phyloP scores from a whole-genome alignment of 2,888 invertebrate species.

The Drosophila yooni region DNA sequence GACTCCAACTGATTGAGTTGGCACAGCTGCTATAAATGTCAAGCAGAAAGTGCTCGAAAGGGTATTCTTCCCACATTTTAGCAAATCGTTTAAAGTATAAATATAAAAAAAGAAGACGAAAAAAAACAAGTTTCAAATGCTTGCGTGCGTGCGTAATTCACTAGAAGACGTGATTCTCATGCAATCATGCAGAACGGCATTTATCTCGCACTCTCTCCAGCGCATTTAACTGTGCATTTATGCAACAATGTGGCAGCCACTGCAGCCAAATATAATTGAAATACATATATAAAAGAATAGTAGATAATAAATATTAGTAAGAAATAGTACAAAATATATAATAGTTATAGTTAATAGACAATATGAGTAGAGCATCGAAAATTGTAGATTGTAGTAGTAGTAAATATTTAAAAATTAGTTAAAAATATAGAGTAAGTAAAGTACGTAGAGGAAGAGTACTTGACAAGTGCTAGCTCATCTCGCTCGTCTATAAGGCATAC shows the following conservation, averaged over 20 bases:
- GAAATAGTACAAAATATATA: background rate
- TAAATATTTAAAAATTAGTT: background rate
- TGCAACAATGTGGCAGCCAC: background rate
- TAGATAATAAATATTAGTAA: background rate
- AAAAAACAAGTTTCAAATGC: background rate
- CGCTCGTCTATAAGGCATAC: background rate
- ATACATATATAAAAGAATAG: background rate
- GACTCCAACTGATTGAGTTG: slow-evolving; percentile 31
- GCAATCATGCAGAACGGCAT: slow-evolving; percentile 4
- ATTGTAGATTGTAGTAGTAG: background rate
- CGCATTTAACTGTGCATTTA: background rate
- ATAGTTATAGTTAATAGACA: background rate
- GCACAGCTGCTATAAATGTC: slow-evolving; percentile 26
- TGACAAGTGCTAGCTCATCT: too few species aligned
- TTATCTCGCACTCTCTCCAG: background rate
- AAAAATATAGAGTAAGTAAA: background rate
- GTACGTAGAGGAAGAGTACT: too few species aligned
- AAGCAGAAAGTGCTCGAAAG: background rate
- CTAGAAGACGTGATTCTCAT: background rate
- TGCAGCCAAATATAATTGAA: background rate
- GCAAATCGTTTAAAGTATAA: background rate
- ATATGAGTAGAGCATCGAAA: background rate
- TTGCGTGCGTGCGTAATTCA: background rate
- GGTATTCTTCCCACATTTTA: background rate
- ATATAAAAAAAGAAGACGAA: background rate